Percentiles rank a stretch among this genome's conserved stretches.
Conservation (phyloP, 2,888 invertebrate genomes). For the Cheilosia impressa region DNA sequence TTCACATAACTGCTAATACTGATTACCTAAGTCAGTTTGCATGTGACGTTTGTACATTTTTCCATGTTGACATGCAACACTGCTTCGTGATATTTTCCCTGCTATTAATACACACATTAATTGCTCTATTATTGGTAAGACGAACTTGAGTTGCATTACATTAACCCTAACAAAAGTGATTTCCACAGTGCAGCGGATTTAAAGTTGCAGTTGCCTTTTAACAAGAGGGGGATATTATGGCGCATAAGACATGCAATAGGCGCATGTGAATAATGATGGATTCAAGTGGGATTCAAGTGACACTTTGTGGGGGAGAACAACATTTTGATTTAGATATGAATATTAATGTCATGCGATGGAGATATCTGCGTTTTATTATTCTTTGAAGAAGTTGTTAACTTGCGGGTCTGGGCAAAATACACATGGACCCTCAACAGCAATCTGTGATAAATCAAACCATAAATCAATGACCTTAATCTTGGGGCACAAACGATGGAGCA, state of each 20-base stretch:
- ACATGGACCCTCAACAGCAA: constrained; percentile 1
- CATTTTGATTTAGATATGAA: constrained; percentile 1
- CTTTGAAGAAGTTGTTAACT: background rate
- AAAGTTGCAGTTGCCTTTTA: too few species aligned
- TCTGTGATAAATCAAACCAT: constrained; percentile 7
- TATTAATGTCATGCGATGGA: background rate
- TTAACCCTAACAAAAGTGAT: too few species aligned
- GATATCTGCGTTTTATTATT: constrained; percentile 7
- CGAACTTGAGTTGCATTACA: too few species aligned
- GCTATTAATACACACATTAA: too few species aligned
- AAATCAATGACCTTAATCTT: constrained; percentile 30
- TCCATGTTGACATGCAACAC: too few species aligned
- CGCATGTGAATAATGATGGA: background rate
- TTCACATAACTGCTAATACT: too few species aligned
- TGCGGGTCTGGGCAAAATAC: background rate
- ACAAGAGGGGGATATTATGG: background rate
- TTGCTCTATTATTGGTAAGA: too few species aligned
- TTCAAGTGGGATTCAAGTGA: background rate
- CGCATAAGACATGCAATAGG: background rate
- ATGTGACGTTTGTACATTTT: too few species aligned
- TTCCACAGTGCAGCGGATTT: too few species aligned
- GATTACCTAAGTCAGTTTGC: too few species aligned
- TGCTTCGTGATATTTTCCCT: too few species aligned
- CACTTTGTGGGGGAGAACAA: background rate
- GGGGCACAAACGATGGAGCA: background rate